Evolutionary conservation across 2,888 invertebrate species (phyloP), one percentile per base, ranked within the genome.

Genomic region (Scaptomyza caliginosa): DNA sequence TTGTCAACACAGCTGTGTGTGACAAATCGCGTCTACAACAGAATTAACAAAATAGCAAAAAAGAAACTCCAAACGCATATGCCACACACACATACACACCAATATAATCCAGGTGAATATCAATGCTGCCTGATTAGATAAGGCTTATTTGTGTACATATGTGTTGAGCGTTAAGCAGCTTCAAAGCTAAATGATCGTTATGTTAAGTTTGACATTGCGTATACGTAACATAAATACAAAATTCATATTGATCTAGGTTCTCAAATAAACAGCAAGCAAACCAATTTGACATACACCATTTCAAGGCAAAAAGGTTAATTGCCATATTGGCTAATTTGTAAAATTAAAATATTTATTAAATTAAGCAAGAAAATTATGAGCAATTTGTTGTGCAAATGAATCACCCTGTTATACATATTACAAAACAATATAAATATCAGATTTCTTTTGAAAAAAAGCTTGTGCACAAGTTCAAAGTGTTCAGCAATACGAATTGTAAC

Each of bases 61-160:
- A 11, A 42, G 39, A 56, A 43, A 55, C n/a, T n/a, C 32, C 38
- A 58, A 62, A 54, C 67, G 62, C 63, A 71, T 74, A 58, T 55
- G 75, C 62, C 32, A 23, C 67, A 59, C 51, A 17, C 23, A 5
- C 24, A n/a, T 7, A 17, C 23, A 5, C 24, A n/a, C 6, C 34
- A 40, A 42, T 36, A 17, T 39, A 23, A 32, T 19, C 42, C 64
- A 74, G 72, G 76, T 74, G 28, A 67, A 72, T 43, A 46, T 28
- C 46, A 46, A 32, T 21, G 21, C 43, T n/a, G 2, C 17, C 0
- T n/a, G 78, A 83, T 79, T 68, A 79, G 84, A 80, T 79, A 83
- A 48, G 48, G 17, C 36, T 10, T 19, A 8, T 23, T 34, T 11
- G 24, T 10, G 10, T 21, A 21, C 6, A 16, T 24, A 19, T 32